Conservation (phyloP, 2,113 vertebrate species). For the Chunga burmeisteri region DNA sequence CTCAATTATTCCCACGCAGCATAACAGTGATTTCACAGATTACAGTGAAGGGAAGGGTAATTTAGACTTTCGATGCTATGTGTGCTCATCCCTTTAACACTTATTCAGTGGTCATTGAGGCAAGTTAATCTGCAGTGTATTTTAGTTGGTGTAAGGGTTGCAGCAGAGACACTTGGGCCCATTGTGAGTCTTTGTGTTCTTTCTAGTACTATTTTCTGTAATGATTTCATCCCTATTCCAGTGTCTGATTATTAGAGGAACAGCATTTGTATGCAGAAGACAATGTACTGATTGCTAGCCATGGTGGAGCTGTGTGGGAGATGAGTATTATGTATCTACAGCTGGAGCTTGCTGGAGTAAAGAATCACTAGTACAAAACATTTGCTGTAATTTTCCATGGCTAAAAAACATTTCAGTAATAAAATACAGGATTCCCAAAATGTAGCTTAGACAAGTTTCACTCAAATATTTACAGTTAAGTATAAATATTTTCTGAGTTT, state of each 20-base stretch:
- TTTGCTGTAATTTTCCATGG: not conserved
- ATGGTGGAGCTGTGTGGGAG: not conserved
- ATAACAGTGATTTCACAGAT: not conserved
- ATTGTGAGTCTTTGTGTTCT: not conserved
- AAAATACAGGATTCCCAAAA: not conserved
- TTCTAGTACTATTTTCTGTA: not conserved
- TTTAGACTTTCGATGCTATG: not conserved
- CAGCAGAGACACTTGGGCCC: not conserved
- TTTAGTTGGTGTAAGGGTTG: not conserved
- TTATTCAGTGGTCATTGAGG: not conserved
- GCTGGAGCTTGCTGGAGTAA: constrained; percentile 12
- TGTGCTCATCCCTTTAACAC: not conserved
- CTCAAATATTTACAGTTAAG: not conserved
- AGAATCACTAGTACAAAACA: not conserved
- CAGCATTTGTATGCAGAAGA: not conserved
- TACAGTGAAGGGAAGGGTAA: not conserved
- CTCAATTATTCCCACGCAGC: constrained; percentile 1
- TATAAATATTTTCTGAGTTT: not conserved
- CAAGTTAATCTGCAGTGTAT: not conserved
- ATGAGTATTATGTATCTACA: not conserved
- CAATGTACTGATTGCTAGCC: constrained; percentile 29
- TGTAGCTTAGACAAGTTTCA: not conserved
- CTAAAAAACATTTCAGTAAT: not conserved
- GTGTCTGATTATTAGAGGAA: not conserved
- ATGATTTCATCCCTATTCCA: constrained; percentile 4